These are phyloP conservation scores for Polyergus mexicanus DNA, from an alignment of 1,140 invertebrate species.

Conservation along the genomic window DNA sequence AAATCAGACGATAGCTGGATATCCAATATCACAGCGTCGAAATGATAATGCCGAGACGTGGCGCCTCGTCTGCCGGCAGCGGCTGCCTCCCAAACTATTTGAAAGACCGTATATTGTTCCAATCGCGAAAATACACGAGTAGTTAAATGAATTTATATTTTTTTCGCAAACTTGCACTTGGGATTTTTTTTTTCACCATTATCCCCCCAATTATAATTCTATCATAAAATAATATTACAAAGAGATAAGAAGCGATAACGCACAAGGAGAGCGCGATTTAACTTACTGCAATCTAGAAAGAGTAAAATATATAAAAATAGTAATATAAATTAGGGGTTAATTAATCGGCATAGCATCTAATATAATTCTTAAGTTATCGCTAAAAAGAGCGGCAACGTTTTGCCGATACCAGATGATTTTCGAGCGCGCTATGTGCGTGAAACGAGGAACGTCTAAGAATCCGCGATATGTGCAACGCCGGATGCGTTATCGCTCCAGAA, in stretches of 20 bases:
- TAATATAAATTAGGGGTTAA: background rate
- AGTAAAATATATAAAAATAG: background rate
- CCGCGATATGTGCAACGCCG: constrained; percentile 38
- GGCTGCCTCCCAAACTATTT: constrained; percentile 66
- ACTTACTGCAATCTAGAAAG: background rate
- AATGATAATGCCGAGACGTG: constrained; percentile 70
- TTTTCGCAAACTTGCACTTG: background rate
- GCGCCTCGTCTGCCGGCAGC: constrained; percentile 70
- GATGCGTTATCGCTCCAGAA: constrained; percentile 36
- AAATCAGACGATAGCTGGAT: constrained; percentile 2
- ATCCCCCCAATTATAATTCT: background rate
- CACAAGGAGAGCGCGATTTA: background rate
- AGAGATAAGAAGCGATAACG: background rate
- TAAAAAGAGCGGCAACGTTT: constrained; percentile 34
- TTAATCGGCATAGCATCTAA: background rate
- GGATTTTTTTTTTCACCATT: background rate
- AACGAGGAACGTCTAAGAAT: constrained; percentile 51
- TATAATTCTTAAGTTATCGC: background rate
- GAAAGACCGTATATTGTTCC: constrained; percentile 22
- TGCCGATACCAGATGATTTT: constrained; percentile 33
- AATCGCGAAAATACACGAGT: constrained; percentile 10
- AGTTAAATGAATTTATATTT: background rate
- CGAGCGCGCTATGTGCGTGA: constrained; percentile 27
- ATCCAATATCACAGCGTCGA: constrained; percentile 5
- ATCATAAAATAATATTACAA: background rate